Percentiles rank a stretch among this genome's conserved stretches.
Evolutionary conservation across 2,888 invertebrate genomes (phyloP).

Genomic region (Clunio marinus): DNA sequence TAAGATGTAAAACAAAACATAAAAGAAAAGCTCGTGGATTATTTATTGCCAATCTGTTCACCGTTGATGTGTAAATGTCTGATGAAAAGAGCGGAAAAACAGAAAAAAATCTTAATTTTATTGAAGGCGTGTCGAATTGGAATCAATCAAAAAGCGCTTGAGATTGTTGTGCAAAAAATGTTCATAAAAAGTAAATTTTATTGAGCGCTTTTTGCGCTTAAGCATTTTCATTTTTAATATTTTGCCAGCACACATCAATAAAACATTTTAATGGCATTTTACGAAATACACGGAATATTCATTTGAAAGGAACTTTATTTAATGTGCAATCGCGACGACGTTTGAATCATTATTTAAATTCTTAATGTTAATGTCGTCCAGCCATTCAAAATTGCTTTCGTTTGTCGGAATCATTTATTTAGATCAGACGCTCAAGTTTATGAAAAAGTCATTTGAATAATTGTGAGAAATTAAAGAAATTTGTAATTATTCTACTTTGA

Average conservation of each 20-base stretch:
- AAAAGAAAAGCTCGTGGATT: neutral
- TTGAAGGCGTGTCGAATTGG: constrained; percentile 15
- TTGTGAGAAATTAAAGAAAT: no score
- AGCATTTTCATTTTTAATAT: neutral
- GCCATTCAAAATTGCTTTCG: no score
- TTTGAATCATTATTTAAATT: constrained; percentile 1
- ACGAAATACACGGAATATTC: neutral
- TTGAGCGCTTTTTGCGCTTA: neutral
- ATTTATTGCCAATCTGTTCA: constrained; percentile 11
- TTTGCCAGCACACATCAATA: constrained; percentile 16
- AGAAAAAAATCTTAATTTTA: constrained; percentile 13
- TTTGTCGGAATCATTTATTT: no score
- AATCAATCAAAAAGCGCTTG: constrained; percentile 7
- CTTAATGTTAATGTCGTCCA: neutral
- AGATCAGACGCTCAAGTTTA: no score
- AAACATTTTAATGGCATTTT: neutral
- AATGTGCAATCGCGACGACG: neutral
- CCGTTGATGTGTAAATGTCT: neutral
- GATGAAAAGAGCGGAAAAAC: neutral
- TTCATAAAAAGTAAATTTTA: constrained; percentile 18
- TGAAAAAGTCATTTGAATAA: no score
- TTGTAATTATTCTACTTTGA: no score
- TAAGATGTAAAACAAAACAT: no score
- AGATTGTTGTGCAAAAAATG: neutral
- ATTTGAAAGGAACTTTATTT: neutral